These are phyloP conservation scores for Peromyscus eremicus DNA, from an alignment of 2,797 vertebrate genomes.

Conservation along the genomic window DNA sequence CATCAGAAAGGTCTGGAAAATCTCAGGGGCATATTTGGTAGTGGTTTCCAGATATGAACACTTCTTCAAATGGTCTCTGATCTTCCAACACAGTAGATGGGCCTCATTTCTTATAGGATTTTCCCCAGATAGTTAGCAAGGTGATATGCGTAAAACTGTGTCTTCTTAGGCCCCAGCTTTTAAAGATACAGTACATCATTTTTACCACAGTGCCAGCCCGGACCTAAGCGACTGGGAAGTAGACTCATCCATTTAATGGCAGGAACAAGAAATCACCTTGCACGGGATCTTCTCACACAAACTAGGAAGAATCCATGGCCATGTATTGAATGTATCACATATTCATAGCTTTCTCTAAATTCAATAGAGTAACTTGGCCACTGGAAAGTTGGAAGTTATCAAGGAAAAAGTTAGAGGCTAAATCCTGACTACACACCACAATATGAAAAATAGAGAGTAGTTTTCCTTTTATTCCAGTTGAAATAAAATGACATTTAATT, in stretches of 20 bases:
- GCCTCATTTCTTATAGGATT: constrained; percentile 17
- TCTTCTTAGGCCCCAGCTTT: background rate
- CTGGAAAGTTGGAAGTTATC: constrained; percentile 20
- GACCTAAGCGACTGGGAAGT: background rate
- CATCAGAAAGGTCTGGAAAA: constrained; percentile 4
- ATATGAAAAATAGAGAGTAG: background rate
- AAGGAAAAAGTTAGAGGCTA: background rate
- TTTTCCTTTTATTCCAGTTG: background rate
- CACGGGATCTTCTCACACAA: background rate
- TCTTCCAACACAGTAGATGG: background rate
- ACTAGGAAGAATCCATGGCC: background rate
- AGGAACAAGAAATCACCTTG: background rate
- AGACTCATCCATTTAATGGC: background rate
- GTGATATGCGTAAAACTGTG: background rate
- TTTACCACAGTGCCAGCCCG: background rate
- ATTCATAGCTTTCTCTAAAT: background rate
- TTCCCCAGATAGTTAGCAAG: background rate
- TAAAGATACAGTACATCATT: background rate
- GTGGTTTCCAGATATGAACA: background rate
- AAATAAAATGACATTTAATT: background rate
- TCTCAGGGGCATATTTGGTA: background rate
- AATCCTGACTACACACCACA: background rate
- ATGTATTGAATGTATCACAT: background rate
- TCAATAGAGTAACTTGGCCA: constrained; percentile 6
- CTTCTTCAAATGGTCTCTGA: constrained; percentile 8